Evolutionary conservation across 2,113 vertebrate genomes (phyloP).

Genomic region (Salvelinus sp.): DNA sequence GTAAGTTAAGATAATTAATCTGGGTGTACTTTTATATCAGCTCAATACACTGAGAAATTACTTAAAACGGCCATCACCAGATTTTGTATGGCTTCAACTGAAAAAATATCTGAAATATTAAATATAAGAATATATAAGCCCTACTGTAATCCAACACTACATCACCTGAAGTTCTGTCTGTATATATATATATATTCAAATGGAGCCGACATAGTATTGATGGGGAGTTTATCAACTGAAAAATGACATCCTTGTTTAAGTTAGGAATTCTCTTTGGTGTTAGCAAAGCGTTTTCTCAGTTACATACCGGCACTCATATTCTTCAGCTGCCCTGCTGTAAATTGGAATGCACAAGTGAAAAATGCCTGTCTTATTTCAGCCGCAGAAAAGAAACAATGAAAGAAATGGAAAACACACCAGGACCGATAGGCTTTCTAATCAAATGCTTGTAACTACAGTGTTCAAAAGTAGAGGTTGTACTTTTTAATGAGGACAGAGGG

Average conservation of each 20-base stretch:
- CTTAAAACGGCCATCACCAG: too few species aligned
- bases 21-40: background rate
- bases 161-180: too few species aligned
- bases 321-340: conserved; percentile 73
- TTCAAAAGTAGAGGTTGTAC: conserved; percentile 71
- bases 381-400: conserved; percentile 70
- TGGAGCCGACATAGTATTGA: conserved; percentile 59
- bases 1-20: background rate
- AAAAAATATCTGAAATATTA: conserved; percentile 66
- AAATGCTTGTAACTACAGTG: conserved; percentile 66
- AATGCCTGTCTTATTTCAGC: conserved; percentile 57
- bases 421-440: conserved; percentile 65
- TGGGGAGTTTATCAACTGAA: conserved; percentile 69
- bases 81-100: conserved; percentile 54
- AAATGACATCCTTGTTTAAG: conserved; percentile 76
- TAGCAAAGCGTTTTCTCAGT: conserved; percentile 72
- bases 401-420: conserved; percentile 70
- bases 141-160: conserved; percentile 50
- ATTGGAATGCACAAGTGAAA: conserved; percentile 67
- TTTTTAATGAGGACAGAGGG: conserved; percentile 69
- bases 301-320: conserved; percentile 74
- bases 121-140: conserved; percentile 50
- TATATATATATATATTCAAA: conserved; percentile 66
- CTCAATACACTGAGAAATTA: conserved; percentile 34
- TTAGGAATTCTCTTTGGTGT: conserved; percentile 81